Conservation (phyloP, 2,113 vertebrate genomes). For the Bubo blakistoni region DNA sequence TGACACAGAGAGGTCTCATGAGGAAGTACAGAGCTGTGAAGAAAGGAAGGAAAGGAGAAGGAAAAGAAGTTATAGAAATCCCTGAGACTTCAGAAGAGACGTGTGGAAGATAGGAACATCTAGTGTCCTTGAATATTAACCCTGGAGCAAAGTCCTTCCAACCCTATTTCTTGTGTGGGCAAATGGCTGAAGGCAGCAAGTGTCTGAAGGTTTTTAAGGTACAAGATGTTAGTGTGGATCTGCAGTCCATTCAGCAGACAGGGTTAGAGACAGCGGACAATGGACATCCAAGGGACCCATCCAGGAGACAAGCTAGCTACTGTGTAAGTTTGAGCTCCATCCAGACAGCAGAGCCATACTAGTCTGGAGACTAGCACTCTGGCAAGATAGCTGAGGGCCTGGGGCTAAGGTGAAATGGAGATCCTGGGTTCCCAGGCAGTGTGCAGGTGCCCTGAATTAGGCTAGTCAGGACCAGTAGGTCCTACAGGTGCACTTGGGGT, state of each 20-base stretch:
- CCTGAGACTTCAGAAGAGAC: neutral
- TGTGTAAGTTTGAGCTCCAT: neutral
- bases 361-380: neutral
- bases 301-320: neutral
- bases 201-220: neutral
- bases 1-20: neutral
- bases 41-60: neutral
- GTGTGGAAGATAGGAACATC: neutral
- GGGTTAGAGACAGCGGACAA: neutral
- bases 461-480: neutral
- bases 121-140: neutral
- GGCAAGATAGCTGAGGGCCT: neutral
- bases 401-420: neutral
- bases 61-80: neutral
- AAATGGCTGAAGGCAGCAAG: neutral
- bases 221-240: neutral
- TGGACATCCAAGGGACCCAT: neutral
- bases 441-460: neutral
- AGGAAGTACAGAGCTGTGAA: neutral
- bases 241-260: neutral
- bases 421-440: rapidly evolving
- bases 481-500: neutral
- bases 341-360: neutral
- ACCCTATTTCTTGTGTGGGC: neutral
- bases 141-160: neutral